Conservation (phyloP, 2,888 invertebrate species). For the Osmoderma eremita region DNA sequence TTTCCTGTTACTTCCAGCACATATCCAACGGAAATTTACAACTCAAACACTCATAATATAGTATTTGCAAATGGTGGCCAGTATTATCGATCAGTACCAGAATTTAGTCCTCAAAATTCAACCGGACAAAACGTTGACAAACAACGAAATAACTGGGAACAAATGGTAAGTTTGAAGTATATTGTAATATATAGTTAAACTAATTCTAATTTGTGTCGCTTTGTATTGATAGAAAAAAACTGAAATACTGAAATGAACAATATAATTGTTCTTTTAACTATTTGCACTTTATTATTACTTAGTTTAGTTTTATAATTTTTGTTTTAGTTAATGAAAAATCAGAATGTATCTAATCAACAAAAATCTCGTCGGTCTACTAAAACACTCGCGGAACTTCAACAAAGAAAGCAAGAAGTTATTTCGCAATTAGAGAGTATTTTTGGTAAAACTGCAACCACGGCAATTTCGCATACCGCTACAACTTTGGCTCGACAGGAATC, state of each 20-base stretch:
- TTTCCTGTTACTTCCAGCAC: conserved; percentile 55
- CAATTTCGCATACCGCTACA: conserved; percentile 61
- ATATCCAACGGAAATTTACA: conserved; percentile 59
- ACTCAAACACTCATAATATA: conserved; percentile 56
- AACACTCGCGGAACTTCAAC: conserved; percentile 69
- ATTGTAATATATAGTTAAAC: not conserved
- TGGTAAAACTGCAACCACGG: conserved; percentile 64
- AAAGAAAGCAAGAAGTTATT: conserved; percentile 71
- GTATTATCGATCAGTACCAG: conserved; percentile 58
- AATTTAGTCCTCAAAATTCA: conserved; percentile 55
- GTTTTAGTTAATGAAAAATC: conserved; percentile 52
- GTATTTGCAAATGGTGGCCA: conserved; percentile 57
- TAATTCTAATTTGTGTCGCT: too few species aligned
- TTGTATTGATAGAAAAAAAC: not conserved
- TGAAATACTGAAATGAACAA: too few species aligned
- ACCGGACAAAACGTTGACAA: conserved; percentile 51
- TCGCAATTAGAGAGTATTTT: conserved; percentile 71
- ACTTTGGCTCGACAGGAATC: conserved; percentile 61
- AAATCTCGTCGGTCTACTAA: conserved; percentile 62
- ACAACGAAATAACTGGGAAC: conserved; percentile 52
- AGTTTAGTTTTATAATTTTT: conserved; percentile 7
- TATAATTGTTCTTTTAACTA: conserved; percentile 14
- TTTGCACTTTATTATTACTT: not conserved
- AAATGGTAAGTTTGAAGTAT: conserved; percentile 51
- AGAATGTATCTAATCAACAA: conserved; percentile 51